These are phyloP conservation scores for Neosalanx taihuensis DNA, from an alignment of 2,797 vertebrate species.

Conservation along the genomic window DNA sequence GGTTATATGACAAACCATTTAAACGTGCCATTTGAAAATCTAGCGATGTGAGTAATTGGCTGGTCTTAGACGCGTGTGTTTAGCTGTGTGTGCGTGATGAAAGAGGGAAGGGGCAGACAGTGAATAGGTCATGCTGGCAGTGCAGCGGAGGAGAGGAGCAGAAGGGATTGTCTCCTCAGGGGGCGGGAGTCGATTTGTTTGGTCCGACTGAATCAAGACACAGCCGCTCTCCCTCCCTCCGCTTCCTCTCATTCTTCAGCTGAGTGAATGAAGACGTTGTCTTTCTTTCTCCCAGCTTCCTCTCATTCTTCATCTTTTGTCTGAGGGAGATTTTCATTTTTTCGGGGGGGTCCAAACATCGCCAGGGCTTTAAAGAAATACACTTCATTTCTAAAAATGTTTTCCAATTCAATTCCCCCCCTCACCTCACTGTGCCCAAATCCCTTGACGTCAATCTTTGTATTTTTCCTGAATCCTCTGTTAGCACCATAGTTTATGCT, in stretches of 20 bases:
- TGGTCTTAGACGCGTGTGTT: background rate
- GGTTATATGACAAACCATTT: no score
- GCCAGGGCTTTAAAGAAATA: background rate
- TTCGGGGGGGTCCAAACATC: background rate
- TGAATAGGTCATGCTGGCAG: background rate
- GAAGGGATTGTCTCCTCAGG: background rate
- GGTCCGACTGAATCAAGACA: background rate
- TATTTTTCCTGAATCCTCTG: no score
- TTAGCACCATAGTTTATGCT: no score
- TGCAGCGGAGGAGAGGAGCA: background rate
- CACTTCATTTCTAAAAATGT: background rate
- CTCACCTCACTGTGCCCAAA: no score
- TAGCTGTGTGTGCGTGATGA: background rate
- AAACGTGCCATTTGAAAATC: no score
- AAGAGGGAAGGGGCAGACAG: background rate
- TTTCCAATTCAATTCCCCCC: no score
- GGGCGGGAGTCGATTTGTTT: background rate
- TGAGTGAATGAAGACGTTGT: background rate
- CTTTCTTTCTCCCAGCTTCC: background rate
- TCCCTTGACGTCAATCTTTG: no score
- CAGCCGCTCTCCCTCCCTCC: background rate
- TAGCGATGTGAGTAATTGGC: no score
- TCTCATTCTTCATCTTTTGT: background rate
- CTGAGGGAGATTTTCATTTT: background rate
- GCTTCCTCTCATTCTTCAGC: background rate